Evolutionary conservation across 2,888 invertebrate species (phyloP), one percentile per base, ranked within the genome.

Genomic region (Crematogaster levior): DNA sequence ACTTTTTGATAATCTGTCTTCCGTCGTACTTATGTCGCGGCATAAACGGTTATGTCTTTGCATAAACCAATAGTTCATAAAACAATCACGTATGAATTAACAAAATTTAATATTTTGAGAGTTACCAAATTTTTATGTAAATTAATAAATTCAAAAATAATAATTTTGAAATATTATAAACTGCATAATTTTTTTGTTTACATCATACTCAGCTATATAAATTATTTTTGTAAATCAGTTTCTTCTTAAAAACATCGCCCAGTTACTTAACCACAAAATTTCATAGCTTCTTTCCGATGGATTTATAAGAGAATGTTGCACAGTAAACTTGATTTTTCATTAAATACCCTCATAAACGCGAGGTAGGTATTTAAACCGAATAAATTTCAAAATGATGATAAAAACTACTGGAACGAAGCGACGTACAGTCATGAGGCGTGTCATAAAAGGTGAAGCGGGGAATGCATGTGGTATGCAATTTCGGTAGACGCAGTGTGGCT

Each of bases 401-500:
- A 77, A 68, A 70, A 56, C 12, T 56, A 56, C 18, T 27, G 75
- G 18, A 30, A 43, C 4, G 12, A 40, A 77, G 40, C 30, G 30
- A 56, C 12, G 68, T 56, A 48, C 43, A 34, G 43, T 79, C 43
- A 79, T 70, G 77, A 56, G 43, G 24, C 56, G 34, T 68, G 53
- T 61, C 82, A 80, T 81, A 72, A 85, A 83, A 85, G 81, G 34
- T n/a, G 43, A 58, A 48, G 63, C 56, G 72, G 85, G 81, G 84
- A 79, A 84, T 83, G 81, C 82, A 58, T 60, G 53, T 48, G 73
- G 77, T 82, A 82, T 82, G 90, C 87, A 88, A 88, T 88, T 89
- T 88, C 84, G 88, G 83, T 84, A 82, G 83, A 82, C 88, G 81
- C 74, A 70, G 85, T 79, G 74, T 81, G 74, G 85, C 87, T 86